Base-by-base conservation (phyloP, 2,888 invertebrate species). In the Eupelmus urozonus region DNA sequence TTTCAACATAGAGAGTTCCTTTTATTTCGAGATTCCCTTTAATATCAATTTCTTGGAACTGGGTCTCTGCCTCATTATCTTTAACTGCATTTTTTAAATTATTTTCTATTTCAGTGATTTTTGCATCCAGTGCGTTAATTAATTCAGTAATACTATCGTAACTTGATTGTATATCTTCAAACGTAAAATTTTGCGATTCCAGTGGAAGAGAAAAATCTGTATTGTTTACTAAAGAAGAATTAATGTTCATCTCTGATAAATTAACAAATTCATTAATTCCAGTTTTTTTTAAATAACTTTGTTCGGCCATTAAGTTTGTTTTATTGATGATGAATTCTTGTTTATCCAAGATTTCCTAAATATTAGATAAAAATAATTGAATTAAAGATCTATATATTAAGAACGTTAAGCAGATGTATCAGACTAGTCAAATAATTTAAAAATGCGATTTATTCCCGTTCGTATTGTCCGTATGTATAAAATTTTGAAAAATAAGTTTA, bases 21-120 rank as follows among this genome's bases (percentile, higher is more conserved):
- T 81, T 81, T 40, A 90, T 83, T 69, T 84, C 81, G 1, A 91
- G 80, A 57, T 83, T 78, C 23, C 89, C 90, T 34, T 85, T 84
- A 11, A 91, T 82, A 25, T 88, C 40, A 16, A 85, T 57, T 18
- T 83, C 73, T 1, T 75, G 11, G 1, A 65, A 65, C 60, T 49
- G 23, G 27, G 9, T 23, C 1, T 69, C 27, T 11, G 45, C 23
- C 0, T 5, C 7, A 11, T 42, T 49, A 29, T 49, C 59, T 13
- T 0, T 2, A 16, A 29, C 11, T 13, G n/a, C 40, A 20, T 27
- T 49, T 13, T n/a, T 42, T 13, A 73, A 1, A 53, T 53, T 65
- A 16, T 55, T 16, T 51, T 80, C 66, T 29, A 66, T 71, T 57
- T 59, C 11, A 13, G 34, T 7, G 1, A 74, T 11, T 34, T 34